Evolutionary conservation across 2,888 invertebrate genomes (phyloP).

Genomic region (Lasioglossum pauxillum): DNA sequence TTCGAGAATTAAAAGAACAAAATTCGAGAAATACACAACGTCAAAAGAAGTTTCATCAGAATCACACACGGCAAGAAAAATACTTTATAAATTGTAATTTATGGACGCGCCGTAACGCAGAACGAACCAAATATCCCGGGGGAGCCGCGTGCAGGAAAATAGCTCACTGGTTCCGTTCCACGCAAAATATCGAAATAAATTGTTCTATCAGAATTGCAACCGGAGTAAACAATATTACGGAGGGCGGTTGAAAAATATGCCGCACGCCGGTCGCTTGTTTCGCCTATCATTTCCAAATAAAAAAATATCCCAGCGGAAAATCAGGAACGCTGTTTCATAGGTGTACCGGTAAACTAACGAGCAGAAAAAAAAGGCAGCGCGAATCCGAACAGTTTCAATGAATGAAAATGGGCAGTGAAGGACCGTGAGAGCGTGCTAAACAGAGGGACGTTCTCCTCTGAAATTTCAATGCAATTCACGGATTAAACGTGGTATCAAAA

Average conservation of each 20-base stretch:
- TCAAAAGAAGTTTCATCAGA: not conserved
- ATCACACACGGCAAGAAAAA: not conserved
- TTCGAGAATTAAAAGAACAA: not conserved
- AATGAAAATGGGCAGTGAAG: not conserved
- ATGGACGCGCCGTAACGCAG: not conserved
- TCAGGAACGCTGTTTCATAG: not conserved
- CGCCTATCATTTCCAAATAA: not conserved
- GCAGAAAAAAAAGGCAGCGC: not conserved
- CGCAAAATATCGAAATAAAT: slow-evolving; percentile 1
- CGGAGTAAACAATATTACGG: not conserved
- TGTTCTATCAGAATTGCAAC: slow-evolving; percentile 6
- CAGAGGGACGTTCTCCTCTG: not conserved
- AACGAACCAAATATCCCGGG: not conserved
- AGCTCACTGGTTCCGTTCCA: not conserved
- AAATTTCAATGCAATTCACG: slow-evolving; percentile 30
- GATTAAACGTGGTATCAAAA: not conserved
- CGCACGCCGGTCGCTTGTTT: not conserved
- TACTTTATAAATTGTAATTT: not conserved
- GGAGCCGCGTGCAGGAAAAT: not conserved
- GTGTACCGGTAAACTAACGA: not conserved
- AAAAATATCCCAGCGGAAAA: not conserved
- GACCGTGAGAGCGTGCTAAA: not conserved
- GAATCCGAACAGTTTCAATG: not conserved
- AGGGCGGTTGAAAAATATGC: not conserved
- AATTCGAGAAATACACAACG: not conserved